Base-by-base conservation (phyloP, 2,797 vertebrate genomes). In the Microcaecilia unicolor region DNA sequence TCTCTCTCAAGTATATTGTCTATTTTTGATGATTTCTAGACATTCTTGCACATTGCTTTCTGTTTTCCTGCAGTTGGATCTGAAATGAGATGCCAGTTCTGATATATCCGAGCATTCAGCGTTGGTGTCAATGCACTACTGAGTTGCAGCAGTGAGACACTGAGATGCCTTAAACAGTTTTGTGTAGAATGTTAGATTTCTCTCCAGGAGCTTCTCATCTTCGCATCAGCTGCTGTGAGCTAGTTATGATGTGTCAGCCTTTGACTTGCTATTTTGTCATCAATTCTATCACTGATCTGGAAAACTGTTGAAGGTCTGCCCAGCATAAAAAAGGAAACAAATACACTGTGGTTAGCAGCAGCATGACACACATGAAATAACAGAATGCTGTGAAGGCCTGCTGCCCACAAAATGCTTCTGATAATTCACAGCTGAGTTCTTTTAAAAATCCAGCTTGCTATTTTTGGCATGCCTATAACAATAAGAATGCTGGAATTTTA, bases 221-320 rank as follows among this genome's bases (percentile, higher is more conserved):
- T 31, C 37, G 34, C 44, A 18, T 27, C 27, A 37, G 28, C 31
- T 27, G 26, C 24, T 25, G 19, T 14, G 44, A 32, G n/a, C n/a
- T n/a, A n/a, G 34, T 37, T 31, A 44, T 25, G 44, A 23, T 36
- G 12, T 28, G 44, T 31, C 36, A 30, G 34, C 42, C 34, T 44
- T 37, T 37, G 42, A 37, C 24, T 37, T 37, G 18, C 28, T 33
- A 32, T 37, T 37, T 37, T 34, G 34, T 37, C 34, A 44, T 44
- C 34, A 44, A 18, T 32, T 25, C 18, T 26, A 33, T 32, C 42
- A 44, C 20, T 23, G 34, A 44, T 34, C 15, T 28, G 31, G 22
- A 14, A 22, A n/a, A 25, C 22, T 35, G 26, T 31, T 37, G 18
- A 37, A 17, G 30, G 22, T 10, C 37, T 30, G 27, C n/a, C n/a